Percentiles rank a stretch among this genome's conserved stretches.
These are phyloP conservation scores for Phaedon cochleariae DNA, from an alignment of 2,888 invertebrate species.

Conservation along the genomic window DNA sequence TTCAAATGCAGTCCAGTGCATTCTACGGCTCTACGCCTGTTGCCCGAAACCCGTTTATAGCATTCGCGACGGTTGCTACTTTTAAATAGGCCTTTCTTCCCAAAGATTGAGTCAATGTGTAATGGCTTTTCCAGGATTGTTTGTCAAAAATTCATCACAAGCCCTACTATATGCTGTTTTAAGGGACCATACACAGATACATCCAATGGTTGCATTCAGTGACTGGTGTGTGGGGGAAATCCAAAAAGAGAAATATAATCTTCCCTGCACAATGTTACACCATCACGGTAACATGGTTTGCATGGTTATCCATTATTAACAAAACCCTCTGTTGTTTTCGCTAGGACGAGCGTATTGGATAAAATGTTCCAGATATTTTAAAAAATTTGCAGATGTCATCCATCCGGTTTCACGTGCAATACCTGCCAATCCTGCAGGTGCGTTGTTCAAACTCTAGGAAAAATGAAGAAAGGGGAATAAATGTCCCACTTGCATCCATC, in stretches of 20 bases:
- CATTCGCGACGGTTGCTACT: constrained; percentile 8
- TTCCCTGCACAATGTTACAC: constrained; percentile 23
- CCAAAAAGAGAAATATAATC: constrained; percentile 21
- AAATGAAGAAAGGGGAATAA: constrained; percentile 22
- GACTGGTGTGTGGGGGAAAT: constrained; percentile 26
- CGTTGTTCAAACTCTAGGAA: constrained; percentile 21
- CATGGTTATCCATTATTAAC: constrained; percentile 31
- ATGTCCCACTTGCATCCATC: constrained; percentile 25
- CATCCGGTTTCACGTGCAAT: constrained; percentile 24
- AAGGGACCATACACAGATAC: constrained; percentile 24
- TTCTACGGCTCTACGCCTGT: neutral
- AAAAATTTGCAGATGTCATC: constrained; percentile 28
- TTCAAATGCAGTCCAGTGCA: too few relatives aligned
- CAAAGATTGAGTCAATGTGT: constrained; percentile 26
- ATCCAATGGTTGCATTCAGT: constrained; percentile 25
- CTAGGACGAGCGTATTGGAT: constrained; percentile 17
- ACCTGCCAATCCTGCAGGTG: constrained; percentile 8
- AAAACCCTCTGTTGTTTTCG: constrained; percentile 18
- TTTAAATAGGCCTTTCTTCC: constrained; percentile 19
- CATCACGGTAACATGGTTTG: constrained; percentile 27
- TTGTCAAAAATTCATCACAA: constrained; percentile 23
- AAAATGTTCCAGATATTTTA: constrained; percentile 29
- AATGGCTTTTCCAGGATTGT: constrained; percentile 21
- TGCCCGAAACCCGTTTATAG: constrained; percentile 11
- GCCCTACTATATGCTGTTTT: constrained; percentile 25